Evolutionary conservation across 2,888 invertebrate genomes (phyloP).

Genomic region (Xanthia togata): DNA sequence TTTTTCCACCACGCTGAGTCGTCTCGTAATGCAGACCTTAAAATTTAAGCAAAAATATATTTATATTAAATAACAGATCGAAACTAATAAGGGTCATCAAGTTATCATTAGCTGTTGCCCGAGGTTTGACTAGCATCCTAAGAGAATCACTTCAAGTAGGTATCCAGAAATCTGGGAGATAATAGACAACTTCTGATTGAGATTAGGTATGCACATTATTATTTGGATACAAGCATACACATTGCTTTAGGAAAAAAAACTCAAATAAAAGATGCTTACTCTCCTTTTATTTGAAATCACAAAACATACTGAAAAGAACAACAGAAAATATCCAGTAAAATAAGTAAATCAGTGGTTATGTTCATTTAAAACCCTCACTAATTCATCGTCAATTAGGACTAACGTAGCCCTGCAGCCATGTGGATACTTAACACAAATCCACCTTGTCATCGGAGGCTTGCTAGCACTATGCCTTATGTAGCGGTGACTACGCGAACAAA

Average conservation of each 20-base stretch:
- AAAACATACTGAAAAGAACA: neutral
- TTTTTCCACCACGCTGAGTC: conserved; percentile 18
- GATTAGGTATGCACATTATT: neutral
- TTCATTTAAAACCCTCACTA: conserved; percentile 25
- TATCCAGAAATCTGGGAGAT: neutral
- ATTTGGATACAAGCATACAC: neutral
- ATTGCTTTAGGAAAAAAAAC: neutral
- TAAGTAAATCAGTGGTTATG: conserved; percentile 18
- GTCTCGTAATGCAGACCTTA: conserved; percentile 25
- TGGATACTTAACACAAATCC: conserved; percentile 10
- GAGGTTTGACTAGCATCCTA: neutral
- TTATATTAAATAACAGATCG: neutral
- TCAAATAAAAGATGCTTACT: neutral
- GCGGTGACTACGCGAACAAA: conserved; percentile 2
- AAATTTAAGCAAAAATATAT: neutral
- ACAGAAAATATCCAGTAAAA: neutral
- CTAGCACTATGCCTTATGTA: conserved; percentile 30
- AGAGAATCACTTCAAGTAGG: neutral
- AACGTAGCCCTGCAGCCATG: conserved; percentile 27
- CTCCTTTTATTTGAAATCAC: neutral
- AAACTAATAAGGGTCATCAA: neutral
- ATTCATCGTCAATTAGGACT: conserved; percentile 1
- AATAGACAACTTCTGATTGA: neutral
- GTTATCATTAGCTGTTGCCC: no score
- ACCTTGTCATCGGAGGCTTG: conserved; percentile 18